Percentiles rank a stretch among this genome's conserved stretches.
phyloP scores from a whole-genome alignment of 2,797 vertebrate genomes.

The Scarus forsteni region DNA sequence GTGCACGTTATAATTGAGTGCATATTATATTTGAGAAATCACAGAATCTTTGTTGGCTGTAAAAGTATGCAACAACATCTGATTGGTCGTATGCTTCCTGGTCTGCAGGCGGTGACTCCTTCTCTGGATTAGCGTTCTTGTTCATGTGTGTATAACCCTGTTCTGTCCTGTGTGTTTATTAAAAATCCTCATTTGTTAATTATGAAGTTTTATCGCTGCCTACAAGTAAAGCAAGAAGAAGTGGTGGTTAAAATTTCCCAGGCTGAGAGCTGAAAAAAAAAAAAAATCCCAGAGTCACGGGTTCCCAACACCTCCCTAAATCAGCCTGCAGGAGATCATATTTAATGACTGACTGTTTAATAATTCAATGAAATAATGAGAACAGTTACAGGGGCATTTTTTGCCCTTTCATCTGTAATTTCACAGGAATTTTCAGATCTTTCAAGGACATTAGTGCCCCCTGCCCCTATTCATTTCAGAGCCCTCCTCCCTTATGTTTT shows the following conservation, averaged over 20 bases:
- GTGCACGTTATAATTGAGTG: too few species aligned
- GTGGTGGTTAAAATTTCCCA: not conserved
- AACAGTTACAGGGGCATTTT: slow-evolving; percentile 43
- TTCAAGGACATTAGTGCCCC: slow-evolving; percentile 60
- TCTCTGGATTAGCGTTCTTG: too few species aligned
- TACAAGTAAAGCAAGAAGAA: not conserved
- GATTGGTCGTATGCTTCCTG: too few species aligned
- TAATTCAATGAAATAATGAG: slow-evolving; percentile 61
- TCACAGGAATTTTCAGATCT: slow-evolving; percentile 41
- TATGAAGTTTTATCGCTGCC: not conserved
- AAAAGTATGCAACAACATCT: too few species aligned
- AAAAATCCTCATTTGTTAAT: too few species aligned
- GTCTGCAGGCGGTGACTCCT: too few species aligned
- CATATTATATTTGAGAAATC: too few species aligned
- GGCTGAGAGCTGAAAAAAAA: not conserved
- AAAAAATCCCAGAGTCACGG: slow-evolving; percentile 1
- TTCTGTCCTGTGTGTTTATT: too few species aligned
- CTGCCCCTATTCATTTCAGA: slow-evolving; percentile 45
- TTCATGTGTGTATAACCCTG: too few species aligned
- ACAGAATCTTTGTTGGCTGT: too few species aligned
- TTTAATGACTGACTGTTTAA: slow-evolving; percentile 50
- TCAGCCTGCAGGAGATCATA: slow-evolving; percentile 20
- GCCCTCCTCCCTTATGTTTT: slow-evolving; percentile 43
- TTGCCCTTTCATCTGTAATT: slow-evolving; percentile 52
- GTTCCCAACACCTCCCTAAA: slow-evolving; percentile 14